phyloP scores from a whole-genome alignment of 2,113 vertebrate genomes.

The Budorcas taxicolor region DNA sequence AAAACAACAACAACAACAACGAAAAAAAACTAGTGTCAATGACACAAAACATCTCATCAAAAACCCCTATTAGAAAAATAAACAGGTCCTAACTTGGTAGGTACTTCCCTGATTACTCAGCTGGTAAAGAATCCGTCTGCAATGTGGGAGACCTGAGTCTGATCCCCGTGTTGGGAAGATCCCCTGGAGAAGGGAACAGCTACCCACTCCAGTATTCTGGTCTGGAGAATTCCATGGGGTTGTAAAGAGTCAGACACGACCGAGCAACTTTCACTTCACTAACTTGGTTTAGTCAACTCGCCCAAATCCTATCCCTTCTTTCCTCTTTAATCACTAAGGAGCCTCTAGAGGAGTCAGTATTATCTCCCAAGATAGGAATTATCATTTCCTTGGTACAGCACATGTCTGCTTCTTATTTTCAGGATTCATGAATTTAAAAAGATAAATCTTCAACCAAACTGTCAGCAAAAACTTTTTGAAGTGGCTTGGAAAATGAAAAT shows the following conservation, averaged over 20 bases:
- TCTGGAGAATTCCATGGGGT: background rate
- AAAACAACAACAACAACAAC: background rate
- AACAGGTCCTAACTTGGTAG: background rate
- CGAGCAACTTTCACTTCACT: background rate
- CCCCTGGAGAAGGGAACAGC: background rate
- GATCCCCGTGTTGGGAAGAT: background rate
- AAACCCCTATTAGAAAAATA: background rate
- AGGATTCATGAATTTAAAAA: background rate
- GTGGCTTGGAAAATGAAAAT: background rate
- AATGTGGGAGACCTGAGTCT: background rate
- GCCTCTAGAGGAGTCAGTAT: background rate
- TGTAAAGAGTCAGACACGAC: background rate
- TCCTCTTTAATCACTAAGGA: background rate
- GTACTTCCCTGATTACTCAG: background rate
- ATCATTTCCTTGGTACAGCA: background rate
- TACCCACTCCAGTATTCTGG: background rate
- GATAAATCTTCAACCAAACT: background rate
- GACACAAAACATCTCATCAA: background rate
- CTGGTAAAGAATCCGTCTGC: background rate
- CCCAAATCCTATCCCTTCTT: background rate
- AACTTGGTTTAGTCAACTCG: background rate
- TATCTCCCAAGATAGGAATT: background rate
- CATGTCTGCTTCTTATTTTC: background rate
- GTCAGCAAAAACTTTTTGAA: background rate
- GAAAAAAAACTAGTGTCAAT: background rate